Evolutionary conservation across 2,888 invertebrate species (phyloP), one percentile per base, ranked within the genome.

Genomic region (Lacanobia oleracea): DNA sequence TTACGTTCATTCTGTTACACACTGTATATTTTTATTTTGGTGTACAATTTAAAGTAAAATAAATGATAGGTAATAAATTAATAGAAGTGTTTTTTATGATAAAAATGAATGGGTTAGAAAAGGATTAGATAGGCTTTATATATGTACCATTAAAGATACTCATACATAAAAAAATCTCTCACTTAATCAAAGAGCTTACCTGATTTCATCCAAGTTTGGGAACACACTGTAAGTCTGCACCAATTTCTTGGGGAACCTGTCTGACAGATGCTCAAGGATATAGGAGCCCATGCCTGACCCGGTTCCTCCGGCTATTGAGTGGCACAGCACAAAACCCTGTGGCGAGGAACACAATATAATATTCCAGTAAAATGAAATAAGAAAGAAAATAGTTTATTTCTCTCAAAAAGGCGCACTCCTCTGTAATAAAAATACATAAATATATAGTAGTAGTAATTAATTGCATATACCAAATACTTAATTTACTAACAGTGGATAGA

Each of bases 211-310:
- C 90, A 99, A 98, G 94, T 99, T 99, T 0, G 99, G 99, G 92
- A 99, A 99, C 5, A 99, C 99, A 90, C 99, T 99, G 94, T 99
- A 99, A 0, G 99, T 99, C 95, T 99, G 99, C 51, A 99, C 98
- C 50, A 99, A 94, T 92, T 99, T 99, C 93, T 99, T 99, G 0
- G 99, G 99, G 94, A 99, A 99, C 84, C 99, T 97, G 91, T 99
- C 99, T 0, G 98, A 98, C 1, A 99, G 95, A 78, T 98, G 98
- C 92, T 99, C 99, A 80, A 99, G 95, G 85, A 99, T 98, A 90
- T 98, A 99, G 0, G 99, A 99, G 7, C 99, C 99, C 98, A 99
- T 99, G 23, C 99, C 99, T 0, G 99, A 99, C 0, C 99, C 99
- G 8, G 99, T 99, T 68, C 99, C 99, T 61, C 99, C 99, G 65